These are phyloP conservation scores for Athalia cordata DNA, from an alignment of 2,888 invertebrate genomes.

Conservation along the genomic window DNA sequence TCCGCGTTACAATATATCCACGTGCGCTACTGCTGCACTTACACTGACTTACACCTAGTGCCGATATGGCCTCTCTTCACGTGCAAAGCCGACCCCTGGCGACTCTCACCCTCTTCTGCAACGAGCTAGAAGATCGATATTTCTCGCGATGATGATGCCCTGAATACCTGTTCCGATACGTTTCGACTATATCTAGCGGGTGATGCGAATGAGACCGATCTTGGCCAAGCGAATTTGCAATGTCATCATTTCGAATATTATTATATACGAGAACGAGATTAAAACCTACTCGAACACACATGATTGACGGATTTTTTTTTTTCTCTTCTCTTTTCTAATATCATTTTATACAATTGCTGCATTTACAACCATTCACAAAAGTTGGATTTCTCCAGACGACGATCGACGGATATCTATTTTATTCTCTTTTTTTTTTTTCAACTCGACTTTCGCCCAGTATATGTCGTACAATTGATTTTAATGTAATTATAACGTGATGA, in stretches of 20 bases:
- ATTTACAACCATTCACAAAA: conserved; percentile 27
- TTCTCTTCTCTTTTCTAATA: background rate
- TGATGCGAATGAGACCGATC: conserved; percentile 10
- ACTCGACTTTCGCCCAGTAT: background rate
- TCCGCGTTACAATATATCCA: conserved; percentile 27
- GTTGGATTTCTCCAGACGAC: conserved; percentile 20
- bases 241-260: background rate
- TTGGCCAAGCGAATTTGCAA: background rate
- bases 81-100: conserved; percentile 25
- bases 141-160: conserved; percentile 33
- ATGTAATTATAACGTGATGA: background rate
- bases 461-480: background rate
- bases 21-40: background rate
- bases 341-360: background rate
- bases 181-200: background rate
- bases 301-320: conserved; percentile 20
- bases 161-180: conserved; percentile 37
- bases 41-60: background rate
- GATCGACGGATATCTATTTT: background rate
- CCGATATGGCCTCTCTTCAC: conserved; percentile 35
- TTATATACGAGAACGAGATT: background rate
- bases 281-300: too few species aligned
- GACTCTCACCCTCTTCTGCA: conserved; percentile 17
- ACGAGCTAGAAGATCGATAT: conserved; percentile 27
- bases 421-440: background rate